These are phyloP conservation scores for Podiceps cristatus DNA, from an alignment of 2,113 vertebrate species.

Conservation along the genomic window DNA sequence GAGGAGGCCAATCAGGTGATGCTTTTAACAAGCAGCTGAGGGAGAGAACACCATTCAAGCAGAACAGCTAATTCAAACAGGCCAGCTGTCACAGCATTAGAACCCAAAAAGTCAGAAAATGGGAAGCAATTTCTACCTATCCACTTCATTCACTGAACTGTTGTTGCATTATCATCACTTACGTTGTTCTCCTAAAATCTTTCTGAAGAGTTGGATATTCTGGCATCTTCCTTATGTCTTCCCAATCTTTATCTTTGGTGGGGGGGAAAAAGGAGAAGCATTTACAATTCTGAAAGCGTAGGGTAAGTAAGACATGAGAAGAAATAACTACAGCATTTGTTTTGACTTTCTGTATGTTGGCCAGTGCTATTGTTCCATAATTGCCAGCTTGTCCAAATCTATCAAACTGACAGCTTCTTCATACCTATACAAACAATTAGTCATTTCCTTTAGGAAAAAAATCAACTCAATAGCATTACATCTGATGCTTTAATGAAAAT, in stretches of 20 bases:
- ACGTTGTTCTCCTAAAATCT: slow-evolving; percentile 98
- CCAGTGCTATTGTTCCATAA: not conserved
- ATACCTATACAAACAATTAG: not conserved
- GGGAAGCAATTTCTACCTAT: not conserved
- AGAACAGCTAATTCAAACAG: not conserved
- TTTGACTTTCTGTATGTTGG: not conserved
- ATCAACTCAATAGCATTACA: not conserved
- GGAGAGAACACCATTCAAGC: not conserved
- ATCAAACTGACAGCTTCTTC: not conserved
- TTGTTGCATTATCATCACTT: slow-evolving; percentile 67
- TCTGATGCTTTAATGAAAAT: slow-evolving; percentile 36
- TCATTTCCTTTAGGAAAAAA: not conserved
- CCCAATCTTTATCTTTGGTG: slow-evolving; percentile 96
- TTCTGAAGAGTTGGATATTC: slow-evolving; percentile 98
- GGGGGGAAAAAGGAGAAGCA: not conserved
- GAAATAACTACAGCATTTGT: not conserved
- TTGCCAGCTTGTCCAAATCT: not conserved
- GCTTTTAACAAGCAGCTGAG: not conserved
- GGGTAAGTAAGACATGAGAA: not conserved
- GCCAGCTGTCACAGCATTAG: not conserved
- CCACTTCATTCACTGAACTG: not conserved
- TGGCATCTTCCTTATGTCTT: slow-evolving; percentile 99
- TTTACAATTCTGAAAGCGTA: not conserved
- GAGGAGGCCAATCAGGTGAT: not conserved
- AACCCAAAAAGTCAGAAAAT: not conserved